These are phyloP conservation scores for Cephus rjabovi DNA, from an alignment of 2,888 invertebrate genomes.

Conservation along the genomic window DNA sequence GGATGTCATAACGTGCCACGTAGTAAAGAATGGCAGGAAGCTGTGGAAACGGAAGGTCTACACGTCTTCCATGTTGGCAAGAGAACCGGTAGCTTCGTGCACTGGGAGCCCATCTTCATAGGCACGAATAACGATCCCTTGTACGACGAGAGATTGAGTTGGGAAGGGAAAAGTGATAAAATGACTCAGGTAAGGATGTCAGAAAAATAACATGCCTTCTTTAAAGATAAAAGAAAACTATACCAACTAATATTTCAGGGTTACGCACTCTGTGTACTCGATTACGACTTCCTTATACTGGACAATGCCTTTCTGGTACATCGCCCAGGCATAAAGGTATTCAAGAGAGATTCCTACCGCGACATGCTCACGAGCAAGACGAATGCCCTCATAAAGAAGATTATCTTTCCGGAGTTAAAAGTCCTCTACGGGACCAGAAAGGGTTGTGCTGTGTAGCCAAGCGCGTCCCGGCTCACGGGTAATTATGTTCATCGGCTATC, in stretches of 20 bases:
- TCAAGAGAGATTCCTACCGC: constrained; percentile 82
- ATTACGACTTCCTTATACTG: constrained; percentile 92
- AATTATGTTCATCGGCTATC: neutral
- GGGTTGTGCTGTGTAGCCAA: constrained; percentile 81
- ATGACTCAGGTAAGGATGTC: constrained; percentile 85
- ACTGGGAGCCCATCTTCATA: constrained; percentile 95
- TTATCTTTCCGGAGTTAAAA: constrained; percentile 87
- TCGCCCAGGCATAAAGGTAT: constrained; percentile 90
- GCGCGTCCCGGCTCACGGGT: constrained; percentile 26
- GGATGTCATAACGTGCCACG: constrained; percentile 90
- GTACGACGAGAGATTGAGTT: constrained; percentile 91
- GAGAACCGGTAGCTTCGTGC: constrained; percentile 80
- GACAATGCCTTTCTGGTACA: constrained; percentile 95
- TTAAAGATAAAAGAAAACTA: constrained; percentile 2
- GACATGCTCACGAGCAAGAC: constrained; percentile 82
- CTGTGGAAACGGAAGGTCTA: constrained; percentile 77
- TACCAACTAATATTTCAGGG: constrained; percentile 72
- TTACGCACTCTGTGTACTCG: constrained; percentile 88
- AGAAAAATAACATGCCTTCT: neutral
- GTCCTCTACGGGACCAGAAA: constrained; percentile 84
- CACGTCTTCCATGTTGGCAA: constrained; percentile 89
- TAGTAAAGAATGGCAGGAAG: constrained; percentile 85
- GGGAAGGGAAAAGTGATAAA: constrained; percentile 96
- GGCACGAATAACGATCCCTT: constrained; percentile 89
- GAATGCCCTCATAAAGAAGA: constrained; percentile 80